These are phyloP conservation scores for Ophion ellenae DNA, from an alignment of 2,888 invertebrate genomes.

Conservation along the genomic window DNA sequence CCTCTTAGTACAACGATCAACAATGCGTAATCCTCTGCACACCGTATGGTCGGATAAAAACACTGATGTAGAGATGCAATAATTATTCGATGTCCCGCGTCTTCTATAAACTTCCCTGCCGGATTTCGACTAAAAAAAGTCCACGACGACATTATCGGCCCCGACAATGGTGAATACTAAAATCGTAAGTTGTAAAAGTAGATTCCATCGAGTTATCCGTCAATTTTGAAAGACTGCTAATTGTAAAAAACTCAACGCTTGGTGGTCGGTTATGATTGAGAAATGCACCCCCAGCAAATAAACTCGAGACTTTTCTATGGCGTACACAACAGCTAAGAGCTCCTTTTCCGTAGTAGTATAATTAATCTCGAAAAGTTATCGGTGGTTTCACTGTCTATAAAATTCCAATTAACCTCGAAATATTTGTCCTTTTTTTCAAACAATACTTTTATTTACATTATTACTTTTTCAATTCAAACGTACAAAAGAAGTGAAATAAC, in stretches of 20 bases:
- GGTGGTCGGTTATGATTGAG: not conserved
- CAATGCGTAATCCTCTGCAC: conserved; percentile 1
- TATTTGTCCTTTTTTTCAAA: no score
- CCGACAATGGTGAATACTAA: not conserved
- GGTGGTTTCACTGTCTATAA: no score
- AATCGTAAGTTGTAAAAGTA: not conserved
- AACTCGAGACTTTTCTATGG: no score
- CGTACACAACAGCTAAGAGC: not conserved
- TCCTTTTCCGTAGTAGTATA: not conserved
- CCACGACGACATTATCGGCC: not conserved
- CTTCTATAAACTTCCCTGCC: not conserved
- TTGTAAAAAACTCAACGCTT: not conserved
- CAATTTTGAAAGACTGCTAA: not conserved
- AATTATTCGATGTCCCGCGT: not conserved
- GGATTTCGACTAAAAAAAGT: not conserved
- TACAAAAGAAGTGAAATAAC: no score
- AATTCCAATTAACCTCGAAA: no score
- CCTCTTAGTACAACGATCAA: not conserved
- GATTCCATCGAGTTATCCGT: not conserved
- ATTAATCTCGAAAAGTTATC: not conserved
- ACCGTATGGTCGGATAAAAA: not conserved
- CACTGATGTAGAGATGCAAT: not conserved
- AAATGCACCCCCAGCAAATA: no score
- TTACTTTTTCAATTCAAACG: no score
- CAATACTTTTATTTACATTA: no score